These are phyloP conservation scores for Epinephelus malabaricus DNA, from an alignment of 2,797 vertebrate genomes.

Conservation along the genomic window DNA sequence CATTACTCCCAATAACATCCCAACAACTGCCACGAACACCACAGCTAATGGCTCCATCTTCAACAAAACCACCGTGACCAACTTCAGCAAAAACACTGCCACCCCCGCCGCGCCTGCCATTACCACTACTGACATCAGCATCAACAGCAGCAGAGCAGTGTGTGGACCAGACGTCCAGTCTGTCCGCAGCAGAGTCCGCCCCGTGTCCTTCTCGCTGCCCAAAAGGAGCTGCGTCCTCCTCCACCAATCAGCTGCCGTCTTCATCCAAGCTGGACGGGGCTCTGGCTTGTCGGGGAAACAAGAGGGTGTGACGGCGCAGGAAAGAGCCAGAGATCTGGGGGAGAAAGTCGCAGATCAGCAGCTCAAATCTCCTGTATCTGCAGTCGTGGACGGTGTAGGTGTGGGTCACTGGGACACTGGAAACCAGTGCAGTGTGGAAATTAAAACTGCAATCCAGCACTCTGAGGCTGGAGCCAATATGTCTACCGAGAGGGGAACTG, in stretches of 20 bases:
- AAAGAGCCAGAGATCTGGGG: slow-evolving; percentile 52
- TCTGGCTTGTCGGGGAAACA: slow-evolving; percentile 55
- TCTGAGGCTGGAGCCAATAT: slow-evolving; percentile 42
- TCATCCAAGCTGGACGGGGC: slow-evolving; percentile 71
- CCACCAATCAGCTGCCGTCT: slow-evolving; percentile 80
- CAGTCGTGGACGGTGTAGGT: slow-evolving; percentile 20
- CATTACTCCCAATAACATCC: slow-evolving; percentile 42
- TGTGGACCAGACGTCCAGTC: slow-evolving; percentile 4
- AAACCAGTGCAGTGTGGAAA: slow-evolving; percentile 58
- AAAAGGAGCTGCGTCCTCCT: slow-evolving; percentile 80
- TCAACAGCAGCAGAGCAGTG: slow-evolving; percentile 11
- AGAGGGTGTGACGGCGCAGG: slow-evolving; percentile 16
- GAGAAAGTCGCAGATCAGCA: slow-evolving; percentile 44
- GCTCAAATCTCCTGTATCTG: slow-evolving; percentile 45
- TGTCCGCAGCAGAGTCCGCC: slow-evolving; percentile 61
- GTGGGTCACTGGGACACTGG: slow-evolving; percentile 49
- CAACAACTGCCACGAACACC: slow-evolving; percentile 23
- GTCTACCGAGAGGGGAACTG: slow-evolving; percentile 42
- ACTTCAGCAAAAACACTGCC: neutral
- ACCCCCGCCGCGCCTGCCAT: neutral
- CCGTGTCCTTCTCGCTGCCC: slow-evolving; percentile 81
- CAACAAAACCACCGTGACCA: slow-evolving; percentile 21
- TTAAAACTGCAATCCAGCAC: slow-evolving; percentile 50
- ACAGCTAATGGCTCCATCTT: slow-evolving; percentile 24
- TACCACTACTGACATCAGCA: neutral